Evolutionary conservation across 1,140 invertebrate species (phyloP).

Genomic region (Drosophila elegans): DNA sequence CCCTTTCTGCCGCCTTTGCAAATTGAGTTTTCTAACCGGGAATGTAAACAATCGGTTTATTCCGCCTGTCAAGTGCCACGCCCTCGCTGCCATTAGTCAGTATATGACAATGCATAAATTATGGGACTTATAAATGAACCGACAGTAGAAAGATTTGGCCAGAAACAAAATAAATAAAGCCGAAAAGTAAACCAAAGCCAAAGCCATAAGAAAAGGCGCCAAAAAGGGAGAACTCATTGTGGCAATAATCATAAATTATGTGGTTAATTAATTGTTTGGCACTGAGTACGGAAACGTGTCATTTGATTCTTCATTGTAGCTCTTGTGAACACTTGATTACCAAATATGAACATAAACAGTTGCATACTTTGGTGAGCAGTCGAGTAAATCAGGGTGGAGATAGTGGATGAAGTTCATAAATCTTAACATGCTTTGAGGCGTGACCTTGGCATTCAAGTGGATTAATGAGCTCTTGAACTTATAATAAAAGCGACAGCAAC

Average conservation of each 20-base stretch:
- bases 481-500: neutral
- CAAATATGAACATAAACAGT: conserved; percentile 24
- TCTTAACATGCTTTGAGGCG: conserved; percentile 16
- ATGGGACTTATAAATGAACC: conserved; percentile 63
- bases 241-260: conserved; percentile 67
- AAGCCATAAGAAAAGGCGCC: conserved; percentile 20
- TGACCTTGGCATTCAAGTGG: conserved; percentile 7
- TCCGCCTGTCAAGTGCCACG: conserved; percentile 47
- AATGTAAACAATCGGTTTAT: conserved; percentile 57
- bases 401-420: conserved; percentile 19
- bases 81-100: conserved; percentile 41
- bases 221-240: conserved; percentile 32
- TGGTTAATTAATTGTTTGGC: conserved; percentile 66
- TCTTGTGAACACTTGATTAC: conserved; percentile 19
- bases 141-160: conserved; percentile 19
- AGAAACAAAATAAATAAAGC: conserved; percentile 55
- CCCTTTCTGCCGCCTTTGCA: conserved; percentile 15
- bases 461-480: conserved; percentile 3
- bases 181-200: conserved; percentile 13
- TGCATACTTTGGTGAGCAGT: conserved; percentile 28
- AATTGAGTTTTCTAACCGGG: conserved; percentile 31
- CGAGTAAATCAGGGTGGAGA: neutral
- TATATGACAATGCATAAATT: conserved; percentile 74
- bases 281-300: conserved; percentile 24
- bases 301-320: conserved; percentile 1